phyloP scores from a whole-genome alignment of 2,113 vertebrate species.

The Barbus barbus region DNA sequence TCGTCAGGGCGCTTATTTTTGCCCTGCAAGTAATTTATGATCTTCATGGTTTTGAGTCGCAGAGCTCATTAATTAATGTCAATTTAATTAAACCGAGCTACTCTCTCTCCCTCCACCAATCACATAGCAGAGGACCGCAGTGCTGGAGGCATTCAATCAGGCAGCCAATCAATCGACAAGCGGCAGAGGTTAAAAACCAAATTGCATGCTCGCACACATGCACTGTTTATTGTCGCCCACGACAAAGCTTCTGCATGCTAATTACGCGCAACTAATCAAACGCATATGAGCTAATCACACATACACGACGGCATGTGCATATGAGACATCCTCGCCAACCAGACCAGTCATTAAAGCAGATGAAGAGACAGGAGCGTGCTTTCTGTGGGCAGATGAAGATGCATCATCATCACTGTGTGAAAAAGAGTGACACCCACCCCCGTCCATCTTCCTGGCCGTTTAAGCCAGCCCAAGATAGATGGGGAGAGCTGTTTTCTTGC shows the following conservation, averaged over 20 bases:
- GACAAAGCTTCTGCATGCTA: constrained; percentile 20
- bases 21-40: constrained; percentile 30
- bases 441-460: not conserved
- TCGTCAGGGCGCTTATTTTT: not conserved
- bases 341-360: constrained; percentile 39
- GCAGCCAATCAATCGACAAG: constrained; percentile 22
- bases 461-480: constrained; percentile 24
- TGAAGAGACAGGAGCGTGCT: constrained; percentile 15
- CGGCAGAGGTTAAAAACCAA: constrained; percentile 22
- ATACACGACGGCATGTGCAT: constrained; percentile 7
- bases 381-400: constrained; percentile 34
- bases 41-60: constrained; percentile 32
- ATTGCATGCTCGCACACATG: not conserved
- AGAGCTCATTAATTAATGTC: constrained; percentile 44
- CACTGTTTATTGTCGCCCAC: not conserved
- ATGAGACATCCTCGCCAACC: not conserved
- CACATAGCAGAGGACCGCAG: constrained; percentile 8
- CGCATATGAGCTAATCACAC: not conserved
- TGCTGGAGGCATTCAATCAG: constrained; percentile 26
- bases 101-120: constrained; percentile 29
- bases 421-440: not conserved
- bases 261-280: constrained; percentile 26
- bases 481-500: constrained; percentile 3
- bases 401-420: constrained; percentile 29
- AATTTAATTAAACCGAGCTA: constrained; percentile 23